Base-by-base conservation (phyloP, 2,888 invertebrate genomes). In the Orthosia gracilis region DNA sequence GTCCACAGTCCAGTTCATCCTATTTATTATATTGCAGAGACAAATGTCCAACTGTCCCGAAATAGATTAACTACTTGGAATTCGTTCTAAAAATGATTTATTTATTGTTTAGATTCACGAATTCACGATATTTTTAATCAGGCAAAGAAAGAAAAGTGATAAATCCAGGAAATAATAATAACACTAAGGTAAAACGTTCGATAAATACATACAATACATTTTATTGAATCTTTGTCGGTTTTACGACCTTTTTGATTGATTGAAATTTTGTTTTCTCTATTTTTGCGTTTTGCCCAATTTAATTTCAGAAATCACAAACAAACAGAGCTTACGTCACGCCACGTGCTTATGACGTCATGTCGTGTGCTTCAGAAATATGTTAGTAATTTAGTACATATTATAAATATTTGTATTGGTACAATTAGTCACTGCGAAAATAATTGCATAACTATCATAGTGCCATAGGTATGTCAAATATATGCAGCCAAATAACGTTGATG, bases 21-120 rank as follows among this genome's bases (percentile, higher is more conserved):
- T 87, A 91, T 90, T 90, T 91, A 91, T 91, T 91, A 85, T 88
- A 78, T 78, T 76, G 82, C 78, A 87, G 87, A 87, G 83, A 87
- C 85, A 86, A 87, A 88, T 88, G 88, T 88, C 78, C 65, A 70
- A 75, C 83, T 12, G 58, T 67, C 81, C 85, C 80, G 71, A 89
- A 89, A 90, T 89, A 90, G 83, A 86, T 70, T 70, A 73, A 83
- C 78, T 80, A 84, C 85, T 87, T 85, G 77, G 76, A 80, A 55
- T 65, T 11, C 18, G 72, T 74, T 79, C 49, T 66, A 55, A 73
- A 73, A 62, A 68, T 74, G 62, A 77, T 76, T 78, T 78, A 78
- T 78, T 68, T 54, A 68, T 71, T 77, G 73, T 73, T 73, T 80
- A 26, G 50, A 62, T 80, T 55, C 31, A 49, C 47, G 40, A 66